Conservation (phyloP, 2,113 vertebrate species). For the Colinus virginianus region DNA sequence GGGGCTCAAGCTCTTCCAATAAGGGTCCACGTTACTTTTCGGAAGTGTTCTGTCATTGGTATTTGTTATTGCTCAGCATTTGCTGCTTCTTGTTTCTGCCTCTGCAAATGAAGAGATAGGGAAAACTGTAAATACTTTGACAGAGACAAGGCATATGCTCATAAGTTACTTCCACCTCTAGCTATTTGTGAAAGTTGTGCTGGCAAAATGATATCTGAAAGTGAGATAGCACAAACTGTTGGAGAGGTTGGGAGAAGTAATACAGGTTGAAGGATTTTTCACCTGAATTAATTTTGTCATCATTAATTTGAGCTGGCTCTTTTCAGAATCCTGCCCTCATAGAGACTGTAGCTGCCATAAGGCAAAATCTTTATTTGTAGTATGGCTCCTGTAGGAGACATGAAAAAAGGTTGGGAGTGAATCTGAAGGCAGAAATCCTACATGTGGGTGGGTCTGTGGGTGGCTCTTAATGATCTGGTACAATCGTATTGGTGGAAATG, state of each 20-base stretch:
- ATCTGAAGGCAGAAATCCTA: neutral
- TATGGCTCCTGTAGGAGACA: neutral
- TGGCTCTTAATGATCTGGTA: neutral
- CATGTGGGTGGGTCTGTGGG: neutral
- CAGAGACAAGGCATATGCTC: neutral
- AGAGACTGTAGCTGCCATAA: neutral
- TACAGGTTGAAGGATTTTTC: neutral
- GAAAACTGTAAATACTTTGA: fast-evolving
- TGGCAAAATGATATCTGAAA: neutral
- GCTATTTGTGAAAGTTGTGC: neutral
- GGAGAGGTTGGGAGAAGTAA: neutral
- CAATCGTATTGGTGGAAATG: neutral
- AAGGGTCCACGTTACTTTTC: neutral
- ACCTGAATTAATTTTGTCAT: neutral
- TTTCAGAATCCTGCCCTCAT: neutral
- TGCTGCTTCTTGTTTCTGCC: neutral
- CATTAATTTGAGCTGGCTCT: neutral
- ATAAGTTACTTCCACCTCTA: neutral
- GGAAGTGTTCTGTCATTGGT: neutral
- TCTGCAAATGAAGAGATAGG: neutral
- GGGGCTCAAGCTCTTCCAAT: neutral
- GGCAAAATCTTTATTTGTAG: neutral
- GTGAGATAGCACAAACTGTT: neutral
- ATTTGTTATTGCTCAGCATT: neutral
- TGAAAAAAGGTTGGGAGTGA: neutral